Conservation (phyloP, 2,888 invertebrate genomes). For the Andricus curvator region DNA sequence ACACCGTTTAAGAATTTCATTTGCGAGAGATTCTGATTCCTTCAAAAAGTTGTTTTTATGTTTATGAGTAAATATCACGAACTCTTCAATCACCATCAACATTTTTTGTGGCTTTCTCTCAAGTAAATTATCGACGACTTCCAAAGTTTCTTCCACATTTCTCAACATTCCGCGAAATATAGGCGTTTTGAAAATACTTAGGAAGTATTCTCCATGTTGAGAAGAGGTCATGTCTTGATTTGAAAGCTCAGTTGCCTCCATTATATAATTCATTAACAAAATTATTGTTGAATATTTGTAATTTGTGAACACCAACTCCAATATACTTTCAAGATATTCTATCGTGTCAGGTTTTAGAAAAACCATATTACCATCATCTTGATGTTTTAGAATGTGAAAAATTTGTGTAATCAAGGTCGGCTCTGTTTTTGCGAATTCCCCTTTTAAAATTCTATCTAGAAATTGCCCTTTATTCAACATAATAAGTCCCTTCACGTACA, state of each 20-base stretch:
- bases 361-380: constrained; percentile 46
- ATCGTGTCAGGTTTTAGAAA: constrained; percentile 55
- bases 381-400: constrained; percentile 9
- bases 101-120: constrained; percentile 62
- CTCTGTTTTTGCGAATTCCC: neutral
- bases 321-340: constrained; percentile 61
- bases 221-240: constrained; percentile 55
- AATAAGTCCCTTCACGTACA: constrained; percentile 62
- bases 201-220: constrained; percentile 74
- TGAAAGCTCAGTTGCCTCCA: constrained; percentile 42
- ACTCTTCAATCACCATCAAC: constrained; percentile 67
- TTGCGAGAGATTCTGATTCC: constrained; percentile 56
- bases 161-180: constrained; percentile 68
- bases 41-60: constrained; percentile 56
- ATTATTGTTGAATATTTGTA: constrained; percentile 50
- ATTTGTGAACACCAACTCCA: constrained; percentile 62
- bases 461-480: constrained; percentile 57
- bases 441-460: constrained; percentile 9
- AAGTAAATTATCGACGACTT: constrained; percentile 58
- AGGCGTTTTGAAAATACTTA: constrained; percentile 66
- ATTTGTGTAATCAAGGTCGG: neutral
- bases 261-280: neutral
- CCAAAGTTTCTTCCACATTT: constrained; percentile 61
- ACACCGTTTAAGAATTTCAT: constrained; percentile 63
- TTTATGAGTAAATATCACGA: constrained; percentile 65